phyloP scores from a whole-genome alignment of 2,888 invertebrate species.

The Diarsia rubi region DNA sequence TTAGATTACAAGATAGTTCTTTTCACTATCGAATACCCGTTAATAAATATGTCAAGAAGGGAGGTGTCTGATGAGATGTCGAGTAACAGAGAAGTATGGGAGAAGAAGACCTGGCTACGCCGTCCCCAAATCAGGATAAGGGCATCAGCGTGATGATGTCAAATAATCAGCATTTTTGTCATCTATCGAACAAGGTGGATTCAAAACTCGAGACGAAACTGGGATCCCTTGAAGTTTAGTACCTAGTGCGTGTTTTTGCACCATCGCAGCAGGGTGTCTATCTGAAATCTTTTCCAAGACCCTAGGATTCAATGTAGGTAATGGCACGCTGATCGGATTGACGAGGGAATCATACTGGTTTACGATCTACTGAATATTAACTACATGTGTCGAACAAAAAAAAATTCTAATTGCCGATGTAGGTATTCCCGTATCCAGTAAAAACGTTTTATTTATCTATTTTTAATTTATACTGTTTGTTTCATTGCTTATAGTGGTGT shows the following conservation, averaged over 20 bases:
- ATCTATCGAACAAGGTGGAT: neutral
- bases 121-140: neutral
- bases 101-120: neutral
- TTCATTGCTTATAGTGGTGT: neutral
- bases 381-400: conserved; percentile 69
- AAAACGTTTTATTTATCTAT: conserved; percentile 38
- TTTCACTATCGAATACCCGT: neutral
- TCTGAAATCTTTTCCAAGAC: conserved; percentile 61
- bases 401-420: conserved; percentile 63
- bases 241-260: conserved; percentile 51
- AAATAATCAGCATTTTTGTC: neutral
- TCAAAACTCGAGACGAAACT: neutral
- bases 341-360: conserved; percentile 72
- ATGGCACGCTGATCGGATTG: conserved; percentile 71
- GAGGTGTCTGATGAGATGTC: neutral
- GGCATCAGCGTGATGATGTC: neutral
- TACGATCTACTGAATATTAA: conserved; percentile 70
- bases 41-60: neutral
- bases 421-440: conserved; percentile 66
- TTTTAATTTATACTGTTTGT: conserved; percentile 20
- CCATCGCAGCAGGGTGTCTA: conserved; percentile 34
- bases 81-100: neutral
- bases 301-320: conserved; percentile 46
- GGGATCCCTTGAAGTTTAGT: neutral
- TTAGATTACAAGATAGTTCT: neutral